Evolutionary conservation across 2,113 vertebrate species (phyloP).

Genomic region (Euleptes europaea): DNA sequence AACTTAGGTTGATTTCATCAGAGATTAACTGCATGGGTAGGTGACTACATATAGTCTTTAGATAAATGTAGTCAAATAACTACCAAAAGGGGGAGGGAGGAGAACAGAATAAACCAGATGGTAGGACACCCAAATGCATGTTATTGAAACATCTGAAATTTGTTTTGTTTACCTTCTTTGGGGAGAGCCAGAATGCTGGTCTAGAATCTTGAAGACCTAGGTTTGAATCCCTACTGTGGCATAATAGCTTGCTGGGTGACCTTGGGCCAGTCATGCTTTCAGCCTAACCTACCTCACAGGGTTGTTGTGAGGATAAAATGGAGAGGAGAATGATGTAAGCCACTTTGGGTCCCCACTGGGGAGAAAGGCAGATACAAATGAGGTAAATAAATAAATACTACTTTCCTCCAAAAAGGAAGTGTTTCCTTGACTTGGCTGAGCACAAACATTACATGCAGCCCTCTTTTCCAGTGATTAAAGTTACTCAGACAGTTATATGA

Average conservation of each 20-base stretch:
- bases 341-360: no score
- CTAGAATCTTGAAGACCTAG: no score
- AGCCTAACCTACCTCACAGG: no score
- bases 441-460: background rate
- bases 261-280: no score
- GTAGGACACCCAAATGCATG: conserved; percentile 14
- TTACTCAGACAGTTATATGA: background rate
- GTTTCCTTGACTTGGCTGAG: conserved; percentile 38
- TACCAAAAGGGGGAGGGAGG: conserved; percentile 31
- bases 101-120: background rate
- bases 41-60: background rate
- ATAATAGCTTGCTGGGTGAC: no score
- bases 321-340: no score
- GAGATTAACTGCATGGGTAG: conserved; percentile 29
- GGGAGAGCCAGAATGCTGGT: no score
- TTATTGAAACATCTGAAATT: conserved; percentile 37
- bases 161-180: conserved; percentile 34
- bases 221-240: no score
- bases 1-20: conserved; percentile 39
- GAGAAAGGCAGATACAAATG: no score
- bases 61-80: conserved; percentile 35
- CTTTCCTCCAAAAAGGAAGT: conserved; percentile 48
- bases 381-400: background rate
- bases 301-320: no score
- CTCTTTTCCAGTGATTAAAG: background rate